Evolutionary conservation across 2,797 vertebrate species (phyloP), one percentile per base, ranked within the genome.

Genomic region (Sphaeramia orbicularis): DNA sequence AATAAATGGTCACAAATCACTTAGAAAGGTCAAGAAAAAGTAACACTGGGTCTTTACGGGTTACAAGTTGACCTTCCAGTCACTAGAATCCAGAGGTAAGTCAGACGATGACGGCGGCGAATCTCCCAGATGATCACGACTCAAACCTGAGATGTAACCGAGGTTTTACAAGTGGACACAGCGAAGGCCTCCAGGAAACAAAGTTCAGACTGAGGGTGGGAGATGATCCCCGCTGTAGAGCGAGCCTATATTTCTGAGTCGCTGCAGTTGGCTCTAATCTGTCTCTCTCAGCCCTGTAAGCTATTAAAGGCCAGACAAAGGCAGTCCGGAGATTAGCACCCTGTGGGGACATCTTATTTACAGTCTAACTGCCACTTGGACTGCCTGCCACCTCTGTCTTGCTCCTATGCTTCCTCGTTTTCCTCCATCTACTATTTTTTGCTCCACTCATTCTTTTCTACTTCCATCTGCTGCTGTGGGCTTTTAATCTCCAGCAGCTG

Each of bases 311-410:
- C 87, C 88, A 89, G 86, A 89, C 89, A 87, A 92, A 90, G 87
- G 82, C 83, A 85, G 89, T 78, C 86, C 86, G 60, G 70, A 78
- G 86, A 71, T 88, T 90, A 90, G 91, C 87, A 86, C 86, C 87
- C 83, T 84, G 89, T 65, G 71, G 89, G 92, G 89, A 91, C 86
- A 89, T 93, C 92, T 91, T 94, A 92, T 93, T 92, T 92, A 91
- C 88, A 86, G 88, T 75, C 85, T 79, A 91, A 90, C 89, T 89
- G 90, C 86, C 90, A 89, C 89, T 93, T 91, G 90, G 83, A 87
- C 86, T 76, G 86, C 80, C 91, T 84, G 77, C 80, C 87, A 87
- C 85, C 81, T 88, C 85, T 76, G 84, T 89, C 87, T 89, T 86
- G 83, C 76, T 86, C 80, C 81, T 81, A 71, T 84, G 76, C 85